phyloP scores from a whole-genome alignment of 2,113 vertebrate species.

The Caretta caretta region DNA sequence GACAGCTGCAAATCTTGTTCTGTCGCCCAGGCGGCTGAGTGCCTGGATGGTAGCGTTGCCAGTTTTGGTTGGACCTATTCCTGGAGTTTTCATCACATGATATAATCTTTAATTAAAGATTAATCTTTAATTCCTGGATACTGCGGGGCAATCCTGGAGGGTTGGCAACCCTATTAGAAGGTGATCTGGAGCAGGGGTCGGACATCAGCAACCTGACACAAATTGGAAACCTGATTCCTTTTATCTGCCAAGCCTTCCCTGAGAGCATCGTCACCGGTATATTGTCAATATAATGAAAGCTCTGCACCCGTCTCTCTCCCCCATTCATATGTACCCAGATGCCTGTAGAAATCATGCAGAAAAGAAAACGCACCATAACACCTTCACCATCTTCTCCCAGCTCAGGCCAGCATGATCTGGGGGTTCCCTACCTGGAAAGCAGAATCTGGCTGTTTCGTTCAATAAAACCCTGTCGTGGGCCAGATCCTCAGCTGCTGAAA shows the following conservation, averaged over 20 bases:
- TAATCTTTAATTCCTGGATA: too few species aligned
- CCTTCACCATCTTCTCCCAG: not conserved
- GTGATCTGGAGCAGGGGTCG: too few species aligned
- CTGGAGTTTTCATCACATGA: too few species aligned
- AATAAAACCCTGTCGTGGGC: not conserved
- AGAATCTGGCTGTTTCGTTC: slow-evolving; percentile 2
- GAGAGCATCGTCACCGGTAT: not conserved
- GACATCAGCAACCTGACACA: not conserved
- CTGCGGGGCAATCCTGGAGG: too few species aligned
- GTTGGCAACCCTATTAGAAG: not conserved
- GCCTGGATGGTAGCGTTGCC: not conserved
- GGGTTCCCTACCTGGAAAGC: not conserved
- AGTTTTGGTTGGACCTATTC: too few species aligned
- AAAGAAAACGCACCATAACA: not conserved
- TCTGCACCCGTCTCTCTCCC: not conserved
- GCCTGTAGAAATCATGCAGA: not conserved
- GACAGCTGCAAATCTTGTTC: not conserved
- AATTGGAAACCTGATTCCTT: not conserved
- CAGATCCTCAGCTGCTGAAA: not conserved
- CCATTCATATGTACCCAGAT: not conserved
- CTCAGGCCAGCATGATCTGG: not conserved
- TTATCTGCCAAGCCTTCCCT: not conserved
- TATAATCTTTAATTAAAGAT: too few species aligned
- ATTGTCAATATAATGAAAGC: not conserved
- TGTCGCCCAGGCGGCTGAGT: not conserved